Evolutionary conservation across 2,113 vertebrate genomes (phyloP).

Genomic region (Pelecanoides urinatrix): DNA sequence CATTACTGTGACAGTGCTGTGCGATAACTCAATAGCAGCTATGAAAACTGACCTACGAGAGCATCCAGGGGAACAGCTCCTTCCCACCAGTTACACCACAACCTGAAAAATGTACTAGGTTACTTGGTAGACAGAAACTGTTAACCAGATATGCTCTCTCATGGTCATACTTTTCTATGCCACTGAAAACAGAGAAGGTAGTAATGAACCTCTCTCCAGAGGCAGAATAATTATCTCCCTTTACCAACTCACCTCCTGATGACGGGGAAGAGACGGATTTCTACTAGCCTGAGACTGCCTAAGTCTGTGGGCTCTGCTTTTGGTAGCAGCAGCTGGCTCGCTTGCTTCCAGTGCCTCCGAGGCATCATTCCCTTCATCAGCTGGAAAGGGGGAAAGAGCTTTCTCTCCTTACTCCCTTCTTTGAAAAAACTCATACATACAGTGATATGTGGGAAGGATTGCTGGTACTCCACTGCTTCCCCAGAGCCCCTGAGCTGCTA

Average conservation of each 20-base stretch:
- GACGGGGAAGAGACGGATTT: background rate
- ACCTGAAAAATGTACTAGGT: background rate
- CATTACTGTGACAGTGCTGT: background rate
- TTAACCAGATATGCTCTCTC: background rate
- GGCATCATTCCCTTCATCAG: background rate
- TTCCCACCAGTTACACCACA: background rate
- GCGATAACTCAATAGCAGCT: background rate
- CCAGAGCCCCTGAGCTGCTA: conserved; percentile 25
- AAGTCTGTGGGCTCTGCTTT: background rate
- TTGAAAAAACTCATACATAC: background rate
- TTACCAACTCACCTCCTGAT: background rate
- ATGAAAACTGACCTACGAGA: background rate
- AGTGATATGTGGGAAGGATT: background rate
- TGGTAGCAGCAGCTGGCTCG: background rate
- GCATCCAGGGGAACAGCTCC: background rate
- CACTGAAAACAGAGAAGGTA: background rate
- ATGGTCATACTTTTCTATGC: background rate
- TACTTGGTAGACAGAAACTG: background rate
- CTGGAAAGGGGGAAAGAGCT: background rate
- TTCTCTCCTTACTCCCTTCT: background rate
- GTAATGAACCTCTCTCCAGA: background rate
- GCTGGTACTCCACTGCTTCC: conserved; percentile 4
- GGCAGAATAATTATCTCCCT: background rate
- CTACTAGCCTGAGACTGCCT: background rate
- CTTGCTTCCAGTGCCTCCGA: background rate